phyloP scores from a whole-genome alignment of 2,113 vertebrate genomes.

The Ptyas mucosa region DNA sequence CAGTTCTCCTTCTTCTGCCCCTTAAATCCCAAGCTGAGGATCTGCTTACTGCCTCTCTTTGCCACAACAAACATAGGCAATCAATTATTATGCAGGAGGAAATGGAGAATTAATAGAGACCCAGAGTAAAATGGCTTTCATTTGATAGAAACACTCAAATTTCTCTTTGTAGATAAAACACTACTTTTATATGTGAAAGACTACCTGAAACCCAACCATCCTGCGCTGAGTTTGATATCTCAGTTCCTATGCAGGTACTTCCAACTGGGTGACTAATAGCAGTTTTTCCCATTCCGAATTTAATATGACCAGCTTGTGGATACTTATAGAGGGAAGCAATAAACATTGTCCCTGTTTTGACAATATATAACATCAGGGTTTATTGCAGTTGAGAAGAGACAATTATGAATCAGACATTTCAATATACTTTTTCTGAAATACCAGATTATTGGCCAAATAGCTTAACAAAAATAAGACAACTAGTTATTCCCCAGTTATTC shows the following conservation, averaged over 20 bases:
- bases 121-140: neutral
- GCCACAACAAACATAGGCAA: neutral
- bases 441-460: neutral
- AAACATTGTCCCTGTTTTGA: neutral
- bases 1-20: neutral
- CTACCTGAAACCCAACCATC: neutral
- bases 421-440: neutral
- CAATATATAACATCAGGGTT: neutral
- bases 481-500: neutral
- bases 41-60: neutral
- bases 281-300: neutral
- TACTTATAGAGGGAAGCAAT: neutral
- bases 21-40: neutral
- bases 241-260: neutral
- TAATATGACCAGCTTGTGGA: neutral
- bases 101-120: neutral
- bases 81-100: neutral
- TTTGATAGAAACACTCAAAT: neutral
- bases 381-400: neutral
- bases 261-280: neutral
- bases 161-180: neutral
- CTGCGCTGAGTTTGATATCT: neutral
- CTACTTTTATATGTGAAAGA: neutral
- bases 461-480: neutral
- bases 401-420: neutral